A percentile compares a stretch with the other conserved stretches of the same genome.
These are phyloP conservation scores for Hycleus cichorii DNA, from an alignment of 1,140 invertebrate species.

Conservation along the genomic window DNA sequence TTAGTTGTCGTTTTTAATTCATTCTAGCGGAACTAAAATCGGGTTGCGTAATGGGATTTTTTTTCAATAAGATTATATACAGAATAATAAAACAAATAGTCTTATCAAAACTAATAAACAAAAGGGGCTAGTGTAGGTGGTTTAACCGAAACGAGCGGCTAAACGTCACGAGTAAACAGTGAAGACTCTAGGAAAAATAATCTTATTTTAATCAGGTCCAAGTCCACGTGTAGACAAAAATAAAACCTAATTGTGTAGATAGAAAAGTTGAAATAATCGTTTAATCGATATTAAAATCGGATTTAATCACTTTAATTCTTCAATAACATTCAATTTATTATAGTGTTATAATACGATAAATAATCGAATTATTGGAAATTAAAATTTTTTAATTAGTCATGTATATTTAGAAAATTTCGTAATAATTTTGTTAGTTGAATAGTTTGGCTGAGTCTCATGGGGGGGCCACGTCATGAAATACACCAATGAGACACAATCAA, in stretches of 20 bases:
- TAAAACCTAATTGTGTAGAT: neutral
- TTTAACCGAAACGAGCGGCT: neutral
- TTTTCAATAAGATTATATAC: too few species aligned
- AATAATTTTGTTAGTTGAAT: conserved; percentile 14
- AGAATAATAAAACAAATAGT: conserved; percentile 1
- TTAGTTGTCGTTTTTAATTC: conserved; percentile 21
- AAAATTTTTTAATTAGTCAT: neutral
- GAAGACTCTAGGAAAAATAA: neutral
- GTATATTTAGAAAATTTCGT: conserved; percentile 12
- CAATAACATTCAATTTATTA: too few species aligned
- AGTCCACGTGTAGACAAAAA: conserved; percentile 12
- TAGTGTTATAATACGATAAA: too few species aligned
- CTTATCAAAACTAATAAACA: conserved; percentile 19
- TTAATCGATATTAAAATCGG: too few species aligned
- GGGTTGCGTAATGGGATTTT: conserved; percentile 21
- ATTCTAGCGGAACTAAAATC: conserved; percentile 29
- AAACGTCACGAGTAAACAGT: too few species aligned
- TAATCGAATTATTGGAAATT: too few species aligned
- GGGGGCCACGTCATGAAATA: conserved; percentile 12
- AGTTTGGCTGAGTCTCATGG: conserved; percentile 17
- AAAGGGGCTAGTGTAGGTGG: conserved; percentile 6
- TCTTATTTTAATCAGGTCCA: conserved; percentile 10
- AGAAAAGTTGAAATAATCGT: too few species aligned
- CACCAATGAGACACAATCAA: neutral
- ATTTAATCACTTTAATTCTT: too few species aligned